Evolutionary conservation across 1,140 invertebrate species (phyloP).

Genomic region (Leptinotarsa defecta): DNA sequence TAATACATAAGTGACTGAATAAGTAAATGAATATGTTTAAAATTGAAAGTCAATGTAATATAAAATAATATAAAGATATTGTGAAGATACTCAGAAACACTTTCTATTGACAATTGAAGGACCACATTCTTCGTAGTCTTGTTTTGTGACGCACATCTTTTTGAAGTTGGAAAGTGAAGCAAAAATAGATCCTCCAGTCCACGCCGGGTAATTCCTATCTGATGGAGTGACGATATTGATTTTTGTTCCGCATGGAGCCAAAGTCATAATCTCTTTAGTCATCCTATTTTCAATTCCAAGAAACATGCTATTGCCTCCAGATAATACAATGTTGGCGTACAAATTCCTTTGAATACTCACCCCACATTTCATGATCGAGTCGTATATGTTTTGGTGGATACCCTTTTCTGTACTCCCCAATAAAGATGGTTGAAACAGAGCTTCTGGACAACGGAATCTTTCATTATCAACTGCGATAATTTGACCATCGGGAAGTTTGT

Average conservation of each 20-base stretch:
- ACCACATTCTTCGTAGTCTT: conserved; percentile 92
- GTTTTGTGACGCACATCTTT: conserved; percentile 90
- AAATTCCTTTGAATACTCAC: conserved; percentile 89
- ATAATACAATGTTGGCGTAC: conserved; percentile 89
- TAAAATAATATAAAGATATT: conserved; percentile 41
- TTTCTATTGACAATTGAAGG: conserved; percentile 91
- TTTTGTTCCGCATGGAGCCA: conserved; percentile 83
- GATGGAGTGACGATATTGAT: conserved; percentile 94
- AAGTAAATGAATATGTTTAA: too few relatives aligned
- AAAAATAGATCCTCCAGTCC: conserved; percentile 87
- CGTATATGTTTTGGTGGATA: conserved; percentile 91
- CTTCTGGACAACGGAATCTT: conserved; percentile 92
- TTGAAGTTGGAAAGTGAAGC: conserved; percentile 84
- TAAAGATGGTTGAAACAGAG: conserved; percentile 90
- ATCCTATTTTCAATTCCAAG: conserved; percentile 78
- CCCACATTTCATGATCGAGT: conserved; percentile 95
- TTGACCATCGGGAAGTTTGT: conserved; percentile 74
- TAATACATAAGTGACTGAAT: too few relatives aligned
- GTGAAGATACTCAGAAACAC: conserved; percentile 78
- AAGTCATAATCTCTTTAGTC: conserved; percentile 81
- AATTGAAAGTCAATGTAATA: conserved; percentile 23
- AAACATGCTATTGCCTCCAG: conserved; percentile 81
- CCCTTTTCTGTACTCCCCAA: conserved; percentile 89
- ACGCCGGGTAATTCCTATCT: conserved; percentile 90
- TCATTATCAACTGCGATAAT: conserved; percentile 92